phyloP scores from a whole-genome alignment of 2,797 vertebrate species.

The Anableps anableps region DNA sequence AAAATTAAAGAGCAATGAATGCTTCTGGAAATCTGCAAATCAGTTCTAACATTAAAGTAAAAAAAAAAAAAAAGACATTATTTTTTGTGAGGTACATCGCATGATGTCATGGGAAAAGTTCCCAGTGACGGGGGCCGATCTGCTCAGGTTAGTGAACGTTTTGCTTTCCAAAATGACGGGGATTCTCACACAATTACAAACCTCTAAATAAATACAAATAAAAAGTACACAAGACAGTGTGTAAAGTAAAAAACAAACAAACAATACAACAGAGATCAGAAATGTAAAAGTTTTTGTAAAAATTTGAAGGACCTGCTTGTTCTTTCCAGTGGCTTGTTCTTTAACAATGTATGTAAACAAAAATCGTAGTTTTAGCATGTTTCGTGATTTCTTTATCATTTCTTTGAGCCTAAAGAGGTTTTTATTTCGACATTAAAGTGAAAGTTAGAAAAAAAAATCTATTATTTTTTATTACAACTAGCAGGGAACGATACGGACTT shows the following conservation, averaged over 20 bases:
- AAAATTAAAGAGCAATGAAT: background rate
- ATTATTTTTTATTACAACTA: too few species aligned
- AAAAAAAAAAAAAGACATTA: background rate
- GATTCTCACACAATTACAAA: background rate
- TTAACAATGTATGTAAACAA: background rate
- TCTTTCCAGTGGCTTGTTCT: background rate
- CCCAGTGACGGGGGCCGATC: background rate
- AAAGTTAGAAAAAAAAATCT: too few species aligned
- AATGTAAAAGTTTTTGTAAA: background rate
- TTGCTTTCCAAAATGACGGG: background rate
- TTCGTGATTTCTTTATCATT: background rate
- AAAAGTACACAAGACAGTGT: background rate
- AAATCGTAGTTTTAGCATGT: background rate
- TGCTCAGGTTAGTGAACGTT: background rate
- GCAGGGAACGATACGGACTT: background rate
- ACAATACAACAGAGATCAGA: too few species aligned
- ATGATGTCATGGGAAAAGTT: background rate
- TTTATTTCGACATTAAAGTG: background rate
- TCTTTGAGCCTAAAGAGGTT: background rate
- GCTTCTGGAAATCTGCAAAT: background rate
- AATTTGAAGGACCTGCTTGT: background rate
- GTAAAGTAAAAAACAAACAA: background rate
- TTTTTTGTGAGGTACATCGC: background rate
- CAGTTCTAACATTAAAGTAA: background rate
- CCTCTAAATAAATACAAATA: background rate